Percentiles rank a stretch among this genome's conserved stretches.
Conservation (phyloP, 2,797 vertebrate genomes). For the Sebastes oblongus region DNA sequence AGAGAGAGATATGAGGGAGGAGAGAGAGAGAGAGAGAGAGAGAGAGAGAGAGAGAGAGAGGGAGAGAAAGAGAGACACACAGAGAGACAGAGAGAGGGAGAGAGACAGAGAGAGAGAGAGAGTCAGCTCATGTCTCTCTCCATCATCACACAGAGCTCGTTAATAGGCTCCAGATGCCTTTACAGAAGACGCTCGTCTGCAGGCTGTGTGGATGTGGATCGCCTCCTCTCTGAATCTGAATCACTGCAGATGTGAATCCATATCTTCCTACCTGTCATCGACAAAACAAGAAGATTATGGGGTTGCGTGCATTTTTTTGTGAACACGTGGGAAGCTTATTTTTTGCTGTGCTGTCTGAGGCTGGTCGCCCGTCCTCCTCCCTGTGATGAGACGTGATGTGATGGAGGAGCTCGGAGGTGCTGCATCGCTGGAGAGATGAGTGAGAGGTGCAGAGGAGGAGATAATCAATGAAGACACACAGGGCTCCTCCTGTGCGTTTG, state of each 20-base stretch:
- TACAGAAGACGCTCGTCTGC: constrained; percentile 40
- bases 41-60: not conserved
- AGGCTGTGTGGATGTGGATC: constrained; percentile 4
- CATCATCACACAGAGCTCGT: constrained; percentile 26
- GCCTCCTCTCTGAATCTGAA: not conserved
- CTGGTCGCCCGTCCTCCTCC: constrained; percentile 30
- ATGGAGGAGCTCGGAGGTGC: constrained; percentile 66
- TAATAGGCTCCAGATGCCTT: constrained; percentile 66
- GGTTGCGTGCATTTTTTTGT: constrained; percentile 8
- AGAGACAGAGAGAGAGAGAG: constrained; percentile 19
- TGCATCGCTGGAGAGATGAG: constrained; percentile 62
- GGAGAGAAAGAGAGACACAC: constrained; percentile 7
- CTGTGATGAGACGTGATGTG: constrained; percentile 32
- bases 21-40: too few species aligned
- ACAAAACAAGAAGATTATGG: constrained; percentile 26
- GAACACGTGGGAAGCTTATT: constrained; percentile 66
- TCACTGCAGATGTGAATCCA: not conserved
- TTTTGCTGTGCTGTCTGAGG: not conserved
- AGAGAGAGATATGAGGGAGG: constrained; percentile 9
- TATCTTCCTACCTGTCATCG: not conserved
- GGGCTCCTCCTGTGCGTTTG: constrained; percentile 41
- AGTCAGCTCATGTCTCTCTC: constrained; percentile 43
- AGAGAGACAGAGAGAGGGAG: not conserved
- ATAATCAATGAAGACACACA: constrained; percentile 54
- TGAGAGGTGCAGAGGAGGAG: constrained; percentile 59